These are phyloP conservation scores for Dynastes hyllus DNA, from an alignment of 2,888 invertebrate genomes.

Conservation along the genomic window DNA sequence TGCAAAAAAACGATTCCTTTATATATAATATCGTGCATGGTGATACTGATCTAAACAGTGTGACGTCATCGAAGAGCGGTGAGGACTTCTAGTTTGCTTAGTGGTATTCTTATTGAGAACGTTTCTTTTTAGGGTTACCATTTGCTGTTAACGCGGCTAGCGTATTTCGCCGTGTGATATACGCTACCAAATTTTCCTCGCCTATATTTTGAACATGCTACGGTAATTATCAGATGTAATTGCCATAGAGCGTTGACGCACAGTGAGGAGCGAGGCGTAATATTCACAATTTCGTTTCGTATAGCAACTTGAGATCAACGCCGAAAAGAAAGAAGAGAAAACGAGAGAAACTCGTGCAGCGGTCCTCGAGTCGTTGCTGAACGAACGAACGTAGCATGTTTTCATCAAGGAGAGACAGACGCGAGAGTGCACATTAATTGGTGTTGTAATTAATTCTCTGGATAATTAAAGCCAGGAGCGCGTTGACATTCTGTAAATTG, in stretches of 20 bases:
- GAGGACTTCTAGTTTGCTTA: no score
- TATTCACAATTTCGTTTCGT: conserved; percentile 21
- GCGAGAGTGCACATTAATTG: conserved; percentile 53
- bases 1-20: no score
- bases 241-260: conserved; percentile 1
- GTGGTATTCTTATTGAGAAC: no score
- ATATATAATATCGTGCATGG: no score
- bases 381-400: conserved; percentile 26
- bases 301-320: conserved; percentile 3
- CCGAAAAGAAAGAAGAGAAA: conserved; percentile 12
- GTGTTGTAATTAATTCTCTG: conserved; percentile 57
- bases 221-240: conserved; percentile 33
- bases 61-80: no score
- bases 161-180: no score
- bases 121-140: no score
- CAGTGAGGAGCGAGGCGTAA: conserved; percentile 25
- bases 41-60: no score
- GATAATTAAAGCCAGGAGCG: conserved; percentile 57
- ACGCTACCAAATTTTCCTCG: not conserved
- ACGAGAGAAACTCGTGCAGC: conserved; percentile 18
- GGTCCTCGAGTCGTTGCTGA: not conserved
- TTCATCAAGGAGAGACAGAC: conserved; percentile 16
- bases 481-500: conserved; percentile 59
- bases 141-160: no score
- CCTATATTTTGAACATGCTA: not conserved